Evolutionary conservation across 2,113 vertebrate genomes (phyloP).

Genomic region (Pelodiscus sinensis): DNA sequence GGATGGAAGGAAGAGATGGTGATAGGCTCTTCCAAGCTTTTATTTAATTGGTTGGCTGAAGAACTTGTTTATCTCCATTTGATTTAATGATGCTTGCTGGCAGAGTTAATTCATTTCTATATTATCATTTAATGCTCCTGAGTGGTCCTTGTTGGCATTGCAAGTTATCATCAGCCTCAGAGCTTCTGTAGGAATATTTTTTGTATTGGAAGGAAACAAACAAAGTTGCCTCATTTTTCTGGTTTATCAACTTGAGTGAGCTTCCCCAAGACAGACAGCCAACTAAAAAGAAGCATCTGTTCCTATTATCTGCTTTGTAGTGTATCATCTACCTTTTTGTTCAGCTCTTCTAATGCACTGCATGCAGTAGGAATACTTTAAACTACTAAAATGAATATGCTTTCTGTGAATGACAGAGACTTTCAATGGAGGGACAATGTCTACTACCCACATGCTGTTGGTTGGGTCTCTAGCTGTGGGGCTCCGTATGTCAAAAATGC

Average conservation of each 20-base stretch:
- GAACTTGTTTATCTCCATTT: background rate
- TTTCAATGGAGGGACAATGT: background rate
- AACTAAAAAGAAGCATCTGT: too few relatives aligned
- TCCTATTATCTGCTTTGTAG: background rate
- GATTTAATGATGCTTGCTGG: background rate
- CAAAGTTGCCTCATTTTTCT: background rate
- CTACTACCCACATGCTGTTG: background rate
- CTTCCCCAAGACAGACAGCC: background rate
- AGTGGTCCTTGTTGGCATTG: background rate
- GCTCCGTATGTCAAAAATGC: too few relatives aligned
- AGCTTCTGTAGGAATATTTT: background rate
- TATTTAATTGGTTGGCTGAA: background rate
- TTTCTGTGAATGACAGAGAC: background rate
- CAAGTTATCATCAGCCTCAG: background rate
- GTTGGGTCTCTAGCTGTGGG: background rate
- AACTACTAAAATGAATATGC: background rate
- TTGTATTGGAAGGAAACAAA: background rate
- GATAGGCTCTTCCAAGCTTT: background rate
- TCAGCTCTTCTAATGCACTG: background rate
- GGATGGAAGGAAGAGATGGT: background rate
- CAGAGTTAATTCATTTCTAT: background rate
- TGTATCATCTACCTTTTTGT: background rate
- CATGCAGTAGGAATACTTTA: too few relatives aligned
- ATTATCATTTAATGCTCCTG: background rate
- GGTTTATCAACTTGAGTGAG: background rate